Conservation (phyloP, 37 sponge, comb jelly and placozoan genomes). For the Aplysina aerophoba region DNA sequence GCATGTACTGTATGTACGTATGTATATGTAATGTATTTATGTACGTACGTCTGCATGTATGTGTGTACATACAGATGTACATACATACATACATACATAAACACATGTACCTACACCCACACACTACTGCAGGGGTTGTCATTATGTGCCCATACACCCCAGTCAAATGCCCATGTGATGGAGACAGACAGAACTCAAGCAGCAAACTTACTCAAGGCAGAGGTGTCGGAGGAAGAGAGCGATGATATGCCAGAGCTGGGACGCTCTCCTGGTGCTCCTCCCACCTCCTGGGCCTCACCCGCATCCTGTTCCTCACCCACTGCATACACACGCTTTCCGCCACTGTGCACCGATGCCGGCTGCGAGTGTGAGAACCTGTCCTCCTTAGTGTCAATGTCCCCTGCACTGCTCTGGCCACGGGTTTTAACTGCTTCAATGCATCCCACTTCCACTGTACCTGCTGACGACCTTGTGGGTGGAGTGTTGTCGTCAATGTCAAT, state of each 20-base stretch:
- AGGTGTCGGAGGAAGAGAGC: conserved; percentile 63
- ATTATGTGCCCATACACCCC: too few species aligned
- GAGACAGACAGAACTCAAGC: neutral
- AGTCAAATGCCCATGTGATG: too few species aligned
- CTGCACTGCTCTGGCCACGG: neutral
- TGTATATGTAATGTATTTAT: too few species aligned
- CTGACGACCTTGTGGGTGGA: too few species aligned
- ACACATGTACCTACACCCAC: too few species aligned
- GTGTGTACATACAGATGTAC: too few species aligned
- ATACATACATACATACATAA: too few species aligned
- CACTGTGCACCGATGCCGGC: neutral
- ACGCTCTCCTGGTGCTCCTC: conserved; percentile 35
- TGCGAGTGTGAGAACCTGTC: neutral
- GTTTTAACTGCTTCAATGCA: neutral
- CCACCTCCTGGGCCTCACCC: neutral
- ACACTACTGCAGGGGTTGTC: too few species aligned
- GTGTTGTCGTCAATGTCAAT: neutral
- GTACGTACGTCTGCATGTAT: too few species aligned
- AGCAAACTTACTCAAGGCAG: conserved; percentile 55
- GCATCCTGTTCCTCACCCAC: neutral
- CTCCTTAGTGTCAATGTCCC: too few species aligned
- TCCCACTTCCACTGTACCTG: neutral
- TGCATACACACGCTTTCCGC: too few species aligned
- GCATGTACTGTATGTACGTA: too few species aligned
- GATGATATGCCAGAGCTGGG: conserved; percentile 82